Conservation (phyloP, 2,113 vertebrate genomes). For the Buteo buteo region DNA sequence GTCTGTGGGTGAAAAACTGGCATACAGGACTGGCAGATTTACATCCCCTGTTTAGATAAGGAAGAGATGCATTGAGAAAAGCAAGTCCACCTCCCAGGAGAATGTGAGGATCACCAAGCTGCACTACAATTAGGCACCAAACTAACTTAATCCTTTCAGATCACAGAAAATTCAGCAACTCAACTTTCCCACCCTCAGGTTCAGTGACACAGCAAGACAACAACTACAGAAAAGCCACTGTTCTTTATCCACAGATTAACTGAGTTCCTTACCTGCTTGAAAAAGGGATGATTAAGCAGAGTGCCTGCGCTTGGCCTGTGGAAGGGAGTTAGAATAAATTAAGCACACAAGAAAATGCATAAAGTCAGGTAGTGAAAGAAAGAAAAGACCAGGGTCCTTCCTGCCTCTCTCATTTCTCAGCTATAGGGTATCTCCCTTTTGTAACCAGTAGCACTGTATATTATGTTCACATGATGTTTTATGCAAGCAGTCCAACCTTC, state of each 20-base stretch:
- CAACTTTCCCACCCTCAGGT: not conserved
- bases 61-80: not conserved
- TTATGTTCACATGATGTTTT: accelerated
- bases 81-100: not conserved
- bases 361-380: not conserved
- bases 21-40: not conserved
- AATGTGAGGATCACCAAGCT: too few species aligned
- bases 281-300: slow-evolving; percentile 91
- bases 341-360: not conserved
- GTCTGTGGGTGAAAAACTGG: not conserved
- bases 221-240: not conserved
- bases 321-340: not conserved
- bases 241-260: not conserved
- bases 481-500: not conserved
- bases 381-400: not conserved
- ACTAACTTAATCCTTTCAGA: not conserved
- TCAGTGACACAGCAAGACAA: not conserved
- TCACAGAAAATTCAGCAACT: not conserved
- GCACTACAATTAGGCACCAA: not conserved
- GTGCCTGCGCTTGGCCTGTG: slow-evolving; percentile 86
- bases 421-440: not conserved
- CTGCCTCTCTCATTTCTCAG: not conserved
- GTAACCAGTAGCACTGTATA: not conserved
- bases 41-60: not conserved
- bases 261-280: slow-evolving; percentile 87